phyloP scores from a whole-genome alignment of 2,888 invertebrate species.

The Bursaphelenchus okinawaensis region DNA sequence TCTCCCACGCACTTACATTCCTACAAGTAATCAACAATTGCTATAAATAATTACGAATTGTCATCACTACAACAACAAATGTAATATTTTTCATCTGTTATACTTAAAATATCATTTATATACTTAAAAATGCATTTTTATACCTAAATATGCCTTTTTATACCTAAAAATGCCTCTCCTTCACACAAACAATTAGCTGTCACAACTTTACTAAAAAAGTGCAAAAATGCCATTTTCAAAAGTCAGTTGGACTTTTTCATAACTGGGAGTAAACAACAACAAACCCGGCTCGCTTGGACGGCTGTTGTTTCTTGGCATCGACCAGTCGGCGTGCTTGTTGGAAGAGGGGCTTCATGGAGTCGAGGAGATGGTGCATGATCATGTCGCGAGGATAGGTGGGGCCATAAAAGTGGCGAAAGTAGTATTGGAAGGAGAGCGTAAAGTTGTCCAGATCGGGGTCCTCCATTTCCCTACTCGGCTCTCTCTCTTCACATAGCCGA shows the following conservation, averaged over 20 bases:
- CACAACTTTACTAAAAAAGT: not conserved
- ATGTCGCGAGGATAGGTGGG: conserved; percentile 13
- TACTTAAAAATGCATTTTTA: too few relatives aligned
- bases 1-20: conserved; percentile 7
- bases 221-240: not conserved
- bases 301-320: not conserved
- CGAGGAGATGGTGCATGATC: not conserved
- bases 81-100: too few relatives aligned
- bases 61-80: too few relatives aligned
- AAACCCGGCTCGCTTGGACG: not conserved
- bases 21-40: not conserved
- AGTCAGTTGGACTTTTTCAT: not conserved
- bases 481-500: not conserved
- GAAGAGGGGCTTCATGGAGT: conserved; percentile 2
- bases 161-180: too few relatives aligned
- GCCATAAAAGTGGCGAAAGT: conserved; percentile 9
- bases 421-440: conserved; percentile 18
- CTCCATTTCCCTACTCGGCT: not conserved
- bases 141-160: too few relatives aligned
- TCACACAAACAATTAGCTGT: too few relatives aligned
- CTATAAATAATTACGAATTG: not conserved
- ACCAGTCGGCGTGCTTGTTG: not conserved
- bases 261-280: not conserved
- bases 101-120: too few relatives aligned
- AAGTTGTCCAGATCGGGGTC: conserved; percentile 12